phyloP scores from a whole-genome alignment of 92 coral and sea anemone genomes.

The Parazoanthus atlanticus region DNA sequence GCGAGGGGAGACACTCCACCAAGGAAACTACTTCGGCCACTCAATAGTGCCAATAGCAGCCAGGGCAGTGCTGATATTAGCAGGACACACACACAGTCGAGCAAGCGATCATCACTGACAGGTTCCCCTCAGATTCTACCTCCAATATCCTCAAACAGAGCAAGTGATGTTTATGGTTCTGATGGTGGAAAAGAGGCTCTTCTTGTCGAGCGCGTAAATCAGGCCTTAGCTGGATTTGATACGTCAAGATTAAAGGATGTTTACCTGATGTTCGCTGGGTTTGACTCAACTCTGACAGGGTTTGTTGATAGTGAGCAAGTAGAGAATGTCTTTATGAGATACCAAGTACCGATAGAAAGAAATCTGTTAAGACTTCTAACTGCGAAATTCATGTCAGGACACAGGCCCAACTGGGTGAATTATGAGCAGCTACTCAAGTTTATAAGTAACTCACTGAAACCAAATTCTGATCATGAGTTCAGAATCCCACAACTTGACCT shows the following conservation, averaged over 20 bases:
- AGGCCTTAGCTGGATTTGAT: constrained; percentile 60
- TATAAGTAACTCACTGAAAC: constrained; percentile 57
- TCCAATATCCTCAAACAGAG: constrained; percentile 55
- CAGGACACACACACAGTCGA: neutral
- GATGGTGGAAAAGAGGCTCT: constrained; percentile 7
- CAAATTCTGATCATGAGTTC: constrained; percentile 41
- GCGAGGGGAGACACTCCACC: constrained; percentile 74
- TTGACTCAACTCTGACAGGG: constrained; percentile 83
- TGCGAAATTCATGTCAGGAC: constrained; percentile 77
- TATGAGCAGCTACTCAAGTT: constrained; percentile 83
- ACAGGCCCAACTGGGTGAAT: constrained; percentile 83
- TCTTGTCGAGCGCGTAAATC: constrained; percentile 42
- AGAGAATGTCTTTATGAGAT: constrained; percentile 60
- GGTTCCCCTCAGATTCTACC: constrained; percentile 67
- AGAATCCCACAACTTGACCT: constrained; percentile 66
- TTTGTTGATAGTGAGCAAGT: constrained; percentile 79
- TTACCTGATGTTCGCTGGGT: constrained; percentile 71
- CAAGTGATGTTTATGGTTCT: neutral
- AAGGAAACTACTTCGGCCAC: constrained; percentile 62
- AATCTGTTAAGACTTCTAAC: constrained; percentile 49
- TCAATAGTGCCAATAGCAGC: constrained; percentile 40
- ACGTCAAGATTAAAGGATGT: constrained; percentile 67
- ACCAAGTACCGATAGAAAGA: constrained; percentile 64
- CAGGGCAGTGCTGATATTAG: neutral
- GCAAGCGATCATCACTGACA: constrained; percentile 27